phyloP scores from a whole-genome alignment of 2,888 invertebrate species.

The Seira musarum region DNA sequence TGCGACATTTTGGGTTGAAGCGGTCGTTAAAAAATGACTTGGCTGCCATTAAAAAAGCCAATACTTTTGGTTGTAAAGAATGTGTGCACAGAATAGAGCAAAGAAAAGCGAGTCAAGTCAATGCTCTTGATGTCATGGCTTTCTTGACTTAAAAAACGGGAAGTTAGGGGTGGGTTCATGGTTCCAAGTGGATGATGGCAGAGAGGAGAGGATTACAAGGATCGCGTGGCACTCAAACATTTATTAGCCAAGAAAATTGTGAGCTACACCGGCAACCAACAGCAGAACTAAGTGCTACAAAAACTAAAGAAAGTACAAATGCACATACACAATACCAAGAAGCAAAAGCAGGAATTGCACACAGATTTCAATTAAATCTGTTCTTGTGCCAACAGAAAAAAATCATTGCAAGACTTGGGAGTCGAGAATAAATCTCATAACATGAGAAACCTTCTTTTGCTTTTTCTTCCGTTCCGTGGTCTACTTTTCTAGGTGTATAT shows the following conservation, averaged over 20 bases:
- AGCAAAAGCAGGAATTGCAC: slow-evolving; percentile 24
- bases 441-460: too few relatives aligned
- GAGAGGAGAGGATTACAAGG: slow-evolving; percentile 49
- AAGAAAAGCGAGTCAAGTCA: not conserved
- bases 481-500: not conserved
- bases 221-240: slow-evolving; percentile 60
- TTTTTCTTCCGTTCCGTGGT: too few relatives aligned
- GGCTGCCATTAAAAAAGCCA: not conserved
- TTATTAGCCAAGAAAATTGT: slow-evolving; percentile 19
- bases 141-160: slow-evolving; percentile 48
- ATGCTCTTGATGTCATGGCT: slow-evolving; percentile 5
- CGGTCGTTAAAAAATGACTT: not conserved
- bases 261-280: not conserved
- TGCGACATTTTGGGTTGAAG: too few relatives aligned
- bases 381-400: slow-evolving; percentile 9
- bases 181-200: slow-evolving; percentile 61
- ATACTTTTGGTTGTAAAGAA: too few relatives aligned
- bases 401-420: not conserved
- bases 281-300: not conserved
- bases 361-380: slow-evolving; percentile 58
- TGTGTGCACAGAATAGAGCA: too few relatives aligned
- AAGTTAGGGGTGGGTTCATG: slow-evolving; percentile 56
- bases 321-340: not conserved
- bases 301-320: not conserved
- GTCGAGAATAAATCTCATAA: too few relatives aligned